Evolutionary conservation across 2,797 vertebrate genomes (phyloP).

Genomic region (Enoplosus armatus): DNA sequence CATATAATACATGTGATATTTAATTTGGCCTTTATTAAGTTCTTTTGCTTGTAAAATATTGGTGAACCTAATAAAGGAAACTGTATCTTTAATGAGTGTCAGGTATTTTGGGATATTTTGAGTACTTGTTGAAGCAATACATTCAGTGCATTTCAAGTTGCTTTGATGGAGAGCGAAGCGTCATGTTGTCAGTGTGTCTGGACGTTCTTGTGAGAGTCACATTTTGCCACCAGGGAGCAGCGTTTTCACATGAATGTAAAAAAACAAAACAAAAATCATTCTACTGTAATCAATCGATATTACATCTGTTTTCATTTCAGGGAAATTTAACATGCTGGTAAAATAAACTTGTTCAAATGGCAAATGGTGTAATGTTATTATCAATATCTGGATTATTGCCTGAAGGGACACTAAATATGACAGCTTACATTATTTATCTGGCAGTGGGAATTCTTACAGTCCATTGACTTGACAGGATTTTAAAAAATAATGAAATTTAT

Average conservation of each 20-base stretch:
- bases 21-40: slow-evolving; percentile 86
- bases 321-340: slow-evolving; percentile 66
- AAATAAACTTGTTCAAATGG: slow-evolving; percentile 74
- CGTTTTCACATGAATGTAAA: slow-evolving; percentile 71
- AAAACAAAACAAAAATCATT: no score
- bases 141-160: slow-evolving; percentile 10
- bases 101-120: slow-evolving; percentile 60
- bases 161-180: slow-evolving; percentile 10
- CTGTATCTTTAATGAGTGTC: slow-evolving; percentile 72
- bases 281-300: slow-evolving; percentile 60
- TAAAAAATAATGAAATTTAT: background rate
- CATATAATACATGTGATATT: slow-evolving; percentile 79
- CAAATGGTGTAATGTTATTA: slow-evolving; percentile 41
- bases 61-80: slow-evolving; percentile 85
- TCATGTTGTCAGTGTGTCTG: slow-evolving; percentile 33
- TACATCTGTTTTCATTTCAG: slow-evolving; percentile 74
- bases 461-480: background rate
- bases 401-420: background rate
- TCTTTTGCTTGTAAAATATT: slow-evolving; percentile 87
- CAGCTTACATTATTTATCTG: no score
- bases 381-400: background rate
- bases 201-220: slow-evolving; percentile 25
- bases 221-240: slow-evolving; percentile 77
- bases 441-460: background rate
- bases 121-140: slow-evolving; percentile 27